Evolutionary conservation across 2,888 invertebrate genomes (phyloP).

Genomic region (Nowickia ferox): DNA sequence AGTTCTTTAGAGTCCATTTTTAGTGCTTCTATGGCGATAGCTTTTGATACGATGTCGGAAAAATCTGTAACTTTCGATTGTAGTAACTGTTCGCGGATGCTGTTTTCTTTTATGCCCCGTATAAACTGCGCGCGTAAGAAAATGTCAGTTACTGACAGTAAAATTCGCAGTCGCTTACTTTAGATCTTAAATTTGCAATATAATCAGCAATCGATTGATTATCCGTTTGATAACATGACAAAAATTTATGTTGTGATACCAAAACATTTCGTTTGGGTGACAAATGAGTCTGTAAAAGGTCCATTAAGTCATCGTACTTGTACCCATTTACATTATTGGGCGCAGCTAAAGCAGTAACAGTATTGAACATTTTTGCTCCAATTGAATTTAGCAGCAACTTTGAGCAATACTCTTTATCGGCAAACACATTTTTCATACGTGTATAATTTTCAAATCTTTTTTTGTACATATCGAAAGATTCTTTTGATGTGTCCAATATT

Average conservation of each 20-base stretch:
- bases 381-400: conserved; percentile 56
- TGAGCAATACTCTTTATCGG: conserved; percentile 38
- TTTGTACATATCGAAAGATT: too few relatives aligned
- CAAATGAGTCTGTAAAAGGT: conserved; percentile 28
- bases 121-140: too few relatives aligned
- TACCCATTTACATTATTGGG: not conserved
- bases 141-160: too few relatives aligned
- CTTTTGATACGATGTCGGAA: conserved; percentile 32
- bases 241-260: conserved; percentile 54
- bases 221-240: conserved; percentile 25
- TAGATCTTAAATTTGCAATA: not conserved
- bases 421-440: not conserved
- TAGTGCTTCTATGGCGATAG: conserved; percentile 13
- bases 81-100: conserved; percentile 50
- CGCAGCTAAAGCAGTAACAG: not conserved
- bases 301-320: not conserved
- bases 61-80: conserved; percentile 19
- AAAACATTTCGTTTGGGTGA: conserved; percentile 56
- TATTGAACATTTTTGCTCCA: conserved; percentile 34
- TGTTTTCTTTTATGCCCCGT: conserved; percentile 42
- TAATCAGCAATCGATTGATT: conserved; percentile 41
- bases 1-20: conserved; percentile 53
- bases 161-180: conserved; percentile 39
- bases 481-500: too few relatives aligned
- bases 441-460: too few relatives aligned